Evolutionary conservation across 1,140 invertebrate genomes (phyloP).

Genomic region (Drosophila bocki): DNA sequence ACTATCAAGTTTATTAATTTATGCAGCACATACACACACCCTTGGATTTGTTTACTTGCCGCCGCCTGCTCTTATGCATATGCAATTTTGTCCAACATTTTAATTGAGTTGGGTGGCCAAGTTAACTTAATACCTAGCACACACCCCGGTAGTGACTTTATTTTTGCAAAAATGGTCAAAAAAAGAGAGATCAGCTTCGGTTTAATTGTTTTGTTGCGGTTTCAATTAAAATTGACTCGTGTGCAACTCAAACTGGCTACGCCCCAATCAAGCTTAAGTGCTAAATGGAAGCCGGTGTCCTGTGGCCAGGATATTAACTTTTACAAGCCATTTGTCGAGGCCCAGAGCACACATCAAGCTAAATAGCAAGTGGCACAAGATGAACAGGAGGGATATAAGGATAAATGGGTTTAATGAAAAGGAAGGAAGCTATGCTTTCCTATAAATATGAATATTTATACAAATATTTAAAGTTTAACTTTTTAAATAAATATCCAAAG

Average conservation of each 20-base stretch:
- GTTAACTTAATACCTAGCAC: conserved; percentile 69
- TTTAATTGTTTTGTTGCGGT: conserved; percentile 80
- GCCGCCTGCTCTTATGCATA: conserved; percentile 63
- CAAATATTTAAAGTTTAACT: too few species aligned
- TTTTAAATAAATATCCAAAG: too few species aligned
- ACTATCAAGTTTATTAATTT: conserved; percentile 81
- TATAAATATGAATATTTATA: neutral
- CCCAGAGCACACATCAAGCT: conserved; percentile 35
- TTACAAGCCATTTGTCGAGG: conserved; percentile 47
- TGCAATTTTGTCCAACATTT: conserved; percentile 76
- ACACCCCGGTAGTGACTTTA: conserved; percentile 11
- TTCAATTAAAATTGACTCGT: conserved; percentile 78
- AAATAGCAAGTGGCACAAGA: conserved; percentile 16
- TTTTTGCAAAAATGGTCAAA: conserved; percentile 14
- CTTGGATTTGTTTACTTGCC: conserved; percentile 46
- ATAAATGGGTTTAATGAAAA: conserved; percentile 9
- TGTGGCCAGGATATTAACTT: conserved; percentile 40
- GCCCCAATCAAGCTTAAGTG: conserved; percentile 48
- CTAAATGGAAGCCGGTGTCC: conserved; percentile 4
- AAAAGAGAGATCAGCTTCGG: conserved; percentile 42
- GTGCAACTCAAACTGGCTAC: conserved; percentile 3
- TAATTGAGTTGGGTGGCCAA: conserved; percentile 79
- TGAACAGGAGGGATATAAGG: conserved; percentile 4
- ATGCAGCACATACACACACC: conserved; percentile 53
- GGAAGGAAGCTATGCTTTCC: neutral